Evolutionary conservation across 2,888 invertebrate genomes (phyloP), one percentile per base, ranked within the genome.

Genomic region (Scaptomyza flava): DNA sequence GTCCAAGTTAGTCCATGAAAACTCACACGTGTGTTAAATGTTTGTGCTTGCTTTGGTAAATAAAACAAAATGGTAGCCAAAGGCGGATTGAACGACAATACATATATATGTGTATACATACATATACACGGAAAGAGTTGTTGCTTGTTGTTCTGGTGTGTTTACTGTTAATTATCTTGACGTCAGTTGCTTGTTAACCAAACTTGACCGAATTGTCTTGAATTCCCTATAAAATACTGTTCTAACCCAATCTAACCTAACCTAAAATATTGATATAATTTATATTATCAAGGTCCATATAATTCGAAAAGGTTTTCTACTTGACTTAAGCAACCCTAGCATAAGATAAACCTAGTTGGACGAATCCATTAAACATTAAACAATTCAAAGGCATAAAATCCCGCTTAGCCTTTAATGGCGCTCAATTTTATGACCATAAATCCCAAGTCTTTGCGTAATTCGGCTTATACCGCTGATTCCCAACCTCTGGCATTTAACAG

Each of bases 381-480:
- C 57, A 45, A 61, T 53, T 53, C 71, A 45, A 72, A 53, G 61
- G 38, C 47, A 27, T 57, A 36, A 42, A 42, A 36, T 14, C 57
- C 6, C 33, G 6, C 38, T 36, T 31, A 11, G 14, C 42, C 48
- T 27, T 38, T 14, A 2, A 14, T 7, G 66, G 66, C 53, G 33
- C 70, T 84, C 72, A 81, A 86, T 83, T 87, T 68, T 62, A 58
- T 64, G 72, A 62, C 69, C 60, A 86, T 88, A 88, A 84, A 86
- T 87, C 88, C 72, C 72, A 60, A 58, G 66, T 46, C 54, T 43
- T 30, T 50, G 63, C 60, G 65, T 61, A 66, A 72, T 68, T 74
- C 51, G 59, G 79, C 69, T 66, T 70, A 69, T 66, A 64, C 38
- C 45, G 36, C 41, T 61, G 48, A 61, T 58, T 23, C 62, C 45